Percentiles rank a stretch among this genome's conserved stretches.
Evolutionary conservation across 35 echinoderm and acorn worm genomes (phyloP).

Genomic region (Ophioderma brevispina): DNA sequence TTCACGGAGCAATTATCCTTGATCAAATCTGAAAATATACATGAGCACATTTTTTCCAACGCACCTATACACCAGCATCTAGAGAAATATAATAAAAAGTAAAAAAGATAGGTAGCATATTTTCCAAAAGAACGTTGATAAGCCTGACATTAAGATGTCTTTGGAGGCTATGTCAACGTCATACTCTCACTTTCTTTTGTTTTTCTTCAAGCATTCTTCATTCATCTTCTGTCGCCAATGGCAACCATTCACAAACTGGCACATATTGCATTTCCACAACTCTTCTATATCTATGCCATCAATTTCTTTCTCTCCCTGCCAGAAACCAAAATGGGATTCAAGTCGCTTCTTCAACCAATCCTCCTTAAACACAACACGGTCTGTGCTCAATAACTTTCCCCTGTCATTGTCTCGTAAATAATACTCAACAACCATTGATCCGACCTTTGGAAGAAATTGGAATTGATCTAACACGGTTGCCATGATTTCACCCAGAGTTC

Average conservation of each 20-base stretch:
- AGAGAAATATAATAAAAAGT: too few relatives aligned
- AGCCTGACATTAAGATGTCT: too few relatives aligned
- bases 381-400: not conserved
- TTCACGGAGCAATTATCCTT: too few relatives aligned
- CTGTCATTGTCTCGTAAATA: not conserved
- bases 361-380: not conserved
- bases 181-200: too few relatives aligned
- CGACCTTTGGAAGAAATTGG: not conserved
- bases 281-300: not conserved
- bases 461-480: not conserved
- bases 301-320: not conserved
- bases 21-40: too few relatives aligned
- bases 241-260: not conserved
- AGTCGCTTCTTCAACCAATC: not conserved
- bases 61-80: too few relatives aligned
- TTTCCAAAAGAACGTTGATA: too few relatives aligned
- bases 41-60: too few relatives aligned
- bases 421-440: not conserved
- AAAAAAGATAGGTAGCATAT: too few relatives aligned
- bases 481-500: not conserved
- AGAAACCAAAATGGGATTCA: not conserved
- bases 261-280: not conserved
- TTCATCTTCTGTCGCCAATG: not conserved
- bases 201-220: not conserved
- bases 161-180: too few relatives aligned